These are phyloP conservation scores for Synchiropus splendidus DNA, from an alignment of 2,113 vertebrate species.

Conservation along the genomic window DNA sequence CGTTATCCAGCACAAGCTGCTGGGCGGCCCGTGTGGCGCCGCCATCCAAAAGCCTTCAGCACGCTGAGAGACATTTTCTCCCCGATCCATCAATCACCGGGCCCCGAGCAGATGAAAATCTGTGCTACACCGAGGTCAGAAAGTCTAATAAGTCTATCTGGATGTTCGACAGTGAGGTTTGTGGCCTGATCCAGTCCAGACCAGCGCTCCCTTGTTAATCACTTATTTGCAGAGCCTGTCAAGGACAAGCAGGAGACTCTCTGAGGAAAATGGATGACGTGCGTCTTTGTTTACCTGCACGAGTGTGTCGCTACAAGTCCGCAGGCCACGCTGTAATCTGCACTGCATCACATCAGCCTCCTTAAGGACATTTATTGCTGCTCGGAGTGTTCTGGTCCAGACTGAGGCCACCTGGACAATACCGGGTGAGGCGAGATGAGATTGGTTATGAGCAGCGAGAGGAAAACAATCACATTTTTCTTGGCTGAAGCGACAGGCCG, in stretches of 20 bases:
- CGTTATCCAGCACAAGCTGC: conserved; percentile 38
- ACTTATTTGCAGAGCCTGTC: conserved; percentile 28
- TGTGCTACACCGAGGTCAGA: conserved; percentile 19
- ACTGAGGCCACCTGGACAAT: conserved; percentile 51
- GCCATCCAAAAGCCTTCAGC: conserved; percentile 36
- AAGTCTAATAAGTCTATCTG: conserved; percentile 23
- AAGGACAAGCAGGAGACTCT: conserved; percentile 25
- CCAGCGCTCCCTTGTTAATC: conserved; percentile 26
- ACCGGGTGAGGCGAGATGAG: conserved; percentile 48
- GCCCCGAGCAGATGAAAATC: conserved; percentile 7
- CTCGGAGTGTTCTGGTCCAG: conserved; percentile 28
- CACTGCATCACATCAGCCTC: conserved; percentile 37
- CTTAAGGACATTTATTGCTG: conserved; percentile 43
- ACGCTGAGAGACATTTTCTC: conserved; percentile 24
- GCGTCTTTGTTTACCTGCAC: conserved; percentile 2
- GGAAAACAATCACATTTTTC: conserved; percentile 45
- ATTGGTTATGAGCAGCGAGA: conserved; percentile 39
- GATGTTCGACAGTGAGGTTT: conserved; percentile 19
- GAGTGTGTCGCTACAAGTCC: conserved; percentile 3
- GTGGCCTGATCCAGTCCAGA: conserved; percentile 28
- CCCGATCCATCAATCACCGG: conserved; percentile 4
- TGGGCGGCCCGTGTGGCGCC: conserved; percentile 31
- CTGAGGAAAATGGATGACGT: conserved; percentile 15
- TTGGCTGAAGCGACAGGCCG: conserved; percentile 39
- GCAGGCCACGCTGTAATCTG: conserved; percentile 28